Conservation (phyloP, 2,797 vertebrate genomes). For the Gallinago nigripennis region DNA sequence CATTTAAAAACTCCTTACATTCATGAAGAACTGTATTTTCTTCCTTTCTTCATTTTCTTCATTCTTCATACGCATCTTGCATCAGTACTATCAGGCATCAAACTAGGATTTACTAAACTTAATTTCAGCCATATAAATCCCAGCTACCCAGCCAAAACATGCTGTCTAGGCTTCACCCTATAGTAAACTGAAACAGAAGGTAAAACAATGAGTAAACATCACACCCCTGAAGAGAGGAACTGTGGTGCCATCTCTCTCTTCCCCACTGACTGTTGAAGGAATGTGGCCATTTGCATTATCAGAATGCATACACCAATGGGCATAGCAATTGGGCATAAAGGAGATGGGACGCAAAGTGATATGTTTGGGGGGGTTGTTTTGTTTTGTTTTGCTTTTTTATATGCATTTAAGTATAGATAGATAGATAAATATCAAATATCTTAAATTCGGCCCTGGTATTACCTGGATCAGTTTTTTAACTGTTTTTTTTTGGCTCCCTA, state of each 20-base stretch:
- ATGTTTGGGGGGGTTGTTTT: background rate
- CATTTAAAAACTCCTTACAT: background rate
- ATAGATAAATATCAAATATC: background rate
- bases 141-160: background rate
- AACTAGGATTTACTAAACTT: background rate
- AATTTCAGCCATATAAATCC: background rate
- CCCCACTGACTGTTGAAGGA: background rate
- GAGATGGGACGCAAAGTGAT: background rate
- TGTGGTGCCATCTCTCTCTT: background rate
- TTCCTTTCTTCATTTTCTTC: background rate
- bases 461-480: background rate
- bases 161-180: background rate
- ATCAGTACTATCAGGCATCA: background rate
- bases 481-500: background rate
- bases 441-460: background rate
- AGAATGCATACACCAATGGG: background rate
- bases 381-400: accelerated
- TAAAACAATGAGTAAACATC: background rate
- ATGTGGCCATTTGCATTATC: background rate
- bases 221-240: background rate
- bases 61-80: background rate
- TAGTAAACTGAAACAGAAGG: background rate
- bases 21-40: background rate
- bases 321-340: background rate
- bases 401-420: background rate